Evolutionary conservation across 1,140 invertebrate genomes (phyloP).

Genomic region (Galendromus occidentalis): DNA sequence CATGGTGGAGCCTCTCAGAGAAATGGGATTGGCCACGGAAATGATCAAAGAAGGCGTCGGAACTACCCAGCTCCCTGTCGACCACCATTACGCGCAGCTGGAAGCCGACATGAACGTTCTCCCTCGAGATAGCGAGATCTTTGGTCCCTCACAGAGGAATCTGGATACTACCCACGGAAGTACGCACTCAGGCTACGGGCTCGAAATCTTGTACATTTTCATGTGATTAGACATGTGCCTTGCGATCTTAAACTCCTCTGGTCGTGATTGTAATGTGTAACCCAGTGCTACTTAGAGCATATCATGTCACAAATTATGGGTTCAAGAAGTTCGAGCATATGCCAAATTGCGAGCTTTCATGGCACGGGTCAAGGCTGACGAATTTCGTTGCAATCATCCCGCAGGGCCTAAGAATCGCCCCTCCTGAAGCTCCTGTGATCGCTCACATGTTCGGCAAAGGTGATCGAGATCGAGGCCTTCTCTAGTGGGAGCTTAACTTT

Average conservation of each 20-base stretch:
- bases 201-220: slow-evolving; percentile 53
- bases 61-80: slow-evolving; percentile 43
- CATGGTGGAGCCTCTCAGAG: slow-evolving; percentile 75
- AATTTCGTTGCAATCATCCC: slow-evolving; percentile 91
- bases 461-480: no score
- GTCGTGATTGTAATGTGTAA: slow-evolving; percentile 24
- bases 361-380: slow-evolving; percentile 85
- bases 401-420: slow-evolving; percentile 88
- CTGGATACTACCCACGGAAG: slow-evolving; percentile 65
- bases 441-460: slow-evolving; percentile 95
- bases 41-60: slow-evolving; percentile 40
- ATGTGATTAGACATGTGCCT: slow-evolving; percentile 51
- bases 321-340: slow-evolving; percentile 57
- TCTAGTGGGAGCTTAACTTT: no score
- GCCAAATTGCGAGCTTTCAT: slow-evolving; percentile 66
- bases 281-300: no score
- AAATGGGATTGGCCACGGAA: slow-evolving; percentile 85
- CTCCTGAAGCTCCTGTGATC: slow-evolving; percentile 74
- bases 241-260: slow-evolving; percentile 59
- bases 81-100: slow-evolving; percentile 70
- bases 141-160: slow-evolving; percentile 44
- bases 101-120: slow-evolving; percentile 58
- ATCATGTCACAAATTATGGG: no score
- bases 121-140: slow-evolving; percentile 49
- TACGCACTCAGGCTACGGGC: slow-evolving; percentile 52